Conservation (phyloP, 2,888 invertebrate species). For the Lasioglossum lativentre region DNA sequence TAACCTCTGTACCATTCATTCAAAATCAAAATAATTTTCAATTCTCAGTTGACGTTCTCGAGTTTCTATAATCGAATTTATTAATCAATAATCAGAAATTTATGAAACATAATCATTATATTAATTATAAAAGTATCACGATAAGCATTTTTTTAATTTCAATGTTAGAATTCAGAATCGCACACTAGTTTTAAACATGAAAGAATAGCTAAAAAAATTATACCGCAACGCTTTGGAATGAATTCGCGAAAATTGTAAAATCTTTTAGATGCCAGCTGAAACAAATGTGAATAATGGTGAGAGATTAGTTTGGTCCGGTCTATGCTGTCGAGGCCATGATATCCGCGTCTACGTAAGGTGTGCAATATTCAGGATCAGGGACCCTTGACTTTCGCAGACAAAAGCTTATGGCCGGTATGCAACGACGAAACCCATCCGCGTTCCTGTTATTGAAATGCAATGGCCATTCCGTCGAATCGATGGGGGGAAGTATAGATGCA, state of each 20-base stretch:
- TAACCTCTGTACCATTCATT: background rate
- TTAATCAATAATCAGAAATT: no score
- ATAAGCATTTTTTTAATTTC: background rate
- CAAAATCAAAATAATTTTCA: background rate
- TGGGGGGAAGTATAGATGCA: constrained; percentile 71
- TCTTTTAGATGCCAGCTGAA: no score
- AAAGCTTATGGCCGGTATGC: constrained; percentile 44
- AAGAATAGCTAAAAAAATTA: no score
- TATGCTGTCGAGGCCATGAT: background rate
- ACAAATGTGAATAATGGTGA: background rate
- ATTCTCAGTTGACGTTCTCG: no score
- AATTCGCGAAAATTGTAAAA: no score
- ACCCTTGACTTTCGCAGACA: constrained; percentile 52
- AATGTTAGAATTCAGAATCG: background rate
- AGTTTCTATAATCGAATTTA: no score
- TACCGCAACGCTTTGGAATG: no score
- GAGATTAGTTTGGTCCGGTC: background rate
- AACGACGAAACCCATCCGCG: constrained; percentile 61
- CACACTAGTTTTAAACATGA: background rate
- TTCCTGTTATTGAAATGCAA: constrained; percentile 80
- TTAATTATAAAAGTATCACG: no score
- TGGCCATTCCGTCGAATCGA: constrained; percentile 79
- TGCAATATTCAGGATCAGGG: constrained; percentile 33
- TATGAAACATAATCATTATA: no score
- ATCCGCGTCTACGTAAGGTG: constrained; percentile 18